These are phyloP conservation scores for Caenorhabditis doughertyi DNA, from an alignment of 2,888 invertebrate genomes.

Conservation along the genomic window DNA sequence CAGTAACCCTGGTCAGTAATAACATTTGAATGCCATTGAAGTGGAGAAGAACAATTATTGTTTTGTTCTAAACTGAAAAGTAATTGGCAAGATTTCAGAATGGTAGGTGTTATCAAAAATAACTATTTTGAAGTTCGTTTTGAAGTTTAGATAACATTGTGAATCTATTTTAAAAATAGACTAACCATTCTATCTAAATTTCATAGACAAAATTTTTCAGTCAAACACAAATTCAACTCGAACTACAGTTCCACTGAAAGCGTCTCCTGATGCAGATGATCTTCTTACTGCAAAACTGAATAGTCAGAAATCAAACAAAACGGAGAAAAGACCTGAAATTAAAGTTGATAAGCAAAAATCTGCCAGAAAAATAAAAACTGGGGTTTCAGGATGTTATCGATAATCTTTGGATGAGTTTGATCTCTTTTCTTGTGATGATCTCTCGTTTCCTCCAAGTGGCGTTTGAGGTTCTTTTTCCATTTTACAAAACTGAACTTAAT, in stretches of 20 bases:
- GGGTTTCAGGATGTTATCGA: conserved; percentile 3
- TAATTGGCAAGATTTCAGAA: not conserved
- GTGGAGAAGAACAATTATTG: not conserved
- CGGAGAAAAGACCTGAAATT: not conserved
- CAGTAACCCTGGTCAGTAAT: not conserved
- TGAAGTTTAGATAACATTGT: too few relatives aligned
- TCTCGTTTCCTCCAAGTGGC: not conserved
- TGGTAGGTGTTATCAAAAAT: not conserved
- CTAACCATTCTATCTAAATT: too few relatives aligned
- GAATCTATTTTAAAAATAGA: too few relatives aligned
- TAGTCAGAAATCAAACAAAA: not conserved
- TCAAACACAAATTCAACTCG: conserved; percentile 7
- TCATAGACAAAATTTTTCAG: conserved; percentile 12
- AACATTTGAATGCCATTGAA: not conserved
- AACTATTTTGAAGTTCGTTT: too few relatives aligned
- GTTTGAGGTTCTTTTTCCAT: not conserved
- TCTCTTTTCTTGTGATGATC: conserved; percentile 1
- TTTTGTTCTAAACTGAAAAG: not conserved
- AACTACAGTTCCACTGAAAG: not conserved
- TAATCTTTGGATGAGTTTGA: conserved; percentile 1
- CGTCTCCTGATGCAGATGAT: conserved; percentile 2
- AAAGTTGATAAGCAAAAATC: not conserved
- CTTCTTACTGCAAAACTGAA: not conserved
- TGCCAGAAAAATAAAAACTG: not conserved
- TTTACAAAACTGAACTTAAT: not conserved